Percentiles rank a stretch among this genome's conserved stretches.
Conservation (phyloP, 2,113 vertebrate genomes). For the Lagopus leucura region DNA sequence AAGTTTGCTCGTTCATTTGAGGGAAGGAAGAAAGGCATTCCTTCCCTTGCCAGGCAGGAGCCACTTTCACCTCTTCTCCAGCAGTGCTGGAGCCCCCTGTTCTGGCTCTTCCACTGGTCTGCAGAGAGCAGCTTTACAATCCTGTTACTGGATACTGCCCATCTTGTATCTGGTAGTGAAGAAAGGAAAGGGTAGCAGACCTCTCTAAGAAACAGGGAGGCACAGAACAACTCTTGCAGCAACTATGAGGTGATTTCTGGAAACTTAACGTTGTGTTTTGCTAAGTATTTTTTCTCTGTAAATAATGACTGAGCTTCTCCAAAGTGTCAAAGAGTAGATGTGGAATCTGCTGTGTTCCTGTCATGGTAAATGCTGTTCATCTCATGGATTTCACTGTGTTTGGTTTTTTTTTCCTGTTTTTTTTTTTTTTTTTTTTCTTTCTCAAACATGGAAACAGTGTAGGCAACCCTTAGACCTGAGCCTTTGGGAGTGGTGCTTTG, state of each 20-base stretch:
- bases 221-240: neutral
- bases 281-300: neutral
- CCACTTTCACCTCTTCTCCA: neutral
- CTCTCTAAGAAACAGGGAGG: neutral
- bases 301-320: neutral
- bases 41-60: neutral
- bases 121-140: neutral
- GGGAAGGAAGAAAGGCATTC: neutral
- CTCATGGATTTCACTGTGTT: rapidly evolving
- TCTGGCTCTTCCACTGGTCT: neutral
- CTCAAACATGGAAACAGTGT: neutral
- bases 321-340: neutral
- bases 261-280: neutral
- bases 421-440: neutral
- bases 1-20: neutral
- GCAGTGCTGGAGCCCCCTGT: neutral
- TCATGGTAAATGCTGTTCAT: neutral
- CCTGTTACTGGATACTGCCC: neutral
- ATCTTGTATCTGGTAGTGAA: neutral
- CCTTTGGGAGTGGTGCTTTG: neutral
- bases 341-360: neutral
- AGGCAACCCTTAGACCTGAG: neutral
- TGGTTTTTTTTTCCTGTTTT: neutral
- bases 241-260: neutral
- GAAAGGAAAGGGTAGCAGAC: neutral